A percentile compares a stretch with the other conserved stretches of the same genome.
Conservation (phyloP, 2,113 vertebrate genomes). For the Ceuthmochares aereus region DNA sequence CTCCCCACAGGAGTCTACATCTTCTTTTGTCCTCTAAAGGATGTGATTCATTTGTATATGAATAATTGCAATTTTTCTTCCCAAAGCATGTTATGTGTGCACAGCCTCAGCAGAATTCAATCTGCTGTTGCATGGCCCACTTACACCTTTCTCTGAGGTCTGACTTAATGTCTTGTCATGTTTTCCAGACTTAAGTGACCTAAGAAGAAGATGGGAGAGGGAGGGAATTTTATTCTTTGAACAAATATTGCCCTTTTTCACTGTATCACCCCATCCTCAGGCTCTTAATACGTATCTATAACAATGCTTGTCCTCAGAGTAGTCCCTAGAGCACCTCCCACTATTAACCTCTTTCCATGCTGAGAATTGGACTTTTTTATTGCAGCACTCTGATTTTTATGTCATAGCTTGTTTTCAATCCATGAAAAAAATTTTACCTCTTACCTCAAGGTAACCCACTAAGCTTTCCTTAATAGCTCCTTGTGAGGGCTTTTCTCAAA, state of each 20-base stretch:
- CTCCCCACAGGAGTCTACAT: not conserved
- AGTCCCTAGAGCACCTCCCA: conserved; percentile 16
- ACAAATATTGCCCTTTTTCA: not conserved
- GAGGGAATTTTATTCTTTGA: not conserved
- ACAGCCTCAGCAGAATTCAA: not conserved
- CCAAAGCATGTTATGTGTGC: not conserved
- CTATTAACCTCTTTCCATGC: conserved; percentile 36
- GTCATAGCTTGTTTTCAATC: conserved; percentile 41
- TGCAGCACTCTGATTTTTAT: conserved; percentile 48
- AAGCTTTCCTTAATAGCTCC: conserved; percentile 58
- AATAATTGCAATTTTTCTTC: not conserved
- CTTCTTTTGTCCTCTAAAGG: not conserved
- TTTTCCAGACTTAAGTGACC: not conserved
- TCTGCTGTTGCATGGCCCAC: not conserved
- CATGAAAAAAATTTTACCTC: conserved; percentile 27
- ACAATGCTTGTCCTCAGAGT: not conserved
- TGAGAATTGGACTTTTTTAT: conserved; percentile 43
- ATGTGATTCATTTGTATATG: not conserved
- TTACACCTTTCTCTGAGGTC: not conserved
- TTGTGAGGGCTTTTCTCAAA: conserved; percentile 17
- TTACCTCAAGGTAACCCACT: conserved; percentile 41
- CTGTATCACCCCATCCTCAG: not conserved
- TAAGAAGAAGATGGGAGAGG: not conserved
- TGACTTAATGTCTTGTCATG: not conserved
- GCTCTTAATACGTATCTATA: not conserved